Percentiles rank a stretch among this genome's conserved stretches.
phyloP scores from a whole-genome alignment of 2,113 vertebrate species.

The Brachirus orientalis region DNA sequence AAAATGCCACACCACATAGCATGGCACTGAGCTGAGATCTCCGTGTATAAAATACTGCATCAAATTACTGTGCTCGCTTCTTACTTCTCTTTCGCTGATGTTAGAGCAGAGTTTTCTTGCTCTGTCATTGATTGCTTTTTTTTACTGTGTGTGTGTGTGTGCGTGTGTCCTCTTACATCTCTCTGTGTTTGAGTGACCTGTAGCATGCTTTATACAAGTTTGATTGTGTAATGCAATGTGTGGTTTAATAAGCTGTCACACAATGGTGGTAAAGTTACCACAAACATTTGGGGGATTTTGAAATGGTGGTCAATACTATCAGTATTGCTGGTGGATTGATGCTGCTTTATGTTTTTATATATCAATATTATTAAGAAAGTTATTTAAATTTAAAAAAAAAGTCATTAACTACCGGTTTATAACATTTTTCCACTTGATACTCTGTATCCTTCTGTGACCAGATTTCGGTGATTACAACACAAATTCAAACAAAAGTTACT shows the following conservation, averaged over 20 bases:
- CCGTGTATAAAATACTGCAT: constrained; percentile 39
- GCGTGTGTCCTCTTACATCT: constrained; percentile 29
- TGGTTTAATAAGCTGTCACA: constrained; percentile 49
- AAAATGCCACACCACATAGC: constrained; percentile 52
- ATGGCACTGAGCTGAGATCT: constrained; percentile 51
- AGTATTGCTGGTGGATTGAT: not conserved
- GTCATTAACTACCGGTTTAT: too few relatives aligned
- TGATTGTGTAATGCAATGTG: too few relatives aligned
- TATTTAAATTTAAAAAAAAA: too few relatives aligned
- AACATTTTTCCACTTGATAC: too few relatives aligned
- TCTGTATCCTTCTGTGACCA: not conserved
- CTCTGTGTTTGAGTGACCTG: constrained; percentile 46
- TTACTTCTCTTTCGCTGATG: too few relatives aligned
- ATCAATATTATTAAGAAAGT: too few relatives aligned
- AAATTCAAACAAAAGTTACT: not conserved
- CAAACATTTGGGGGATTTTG: constrained; percentile 15
- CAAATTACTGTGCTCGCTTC: constrained; percentile 36
- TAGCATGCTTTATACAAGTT: constrained; percentile 40
- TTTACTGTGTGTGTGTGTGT: constrained; percentile 21
- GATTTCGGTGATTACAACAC: not conserved
- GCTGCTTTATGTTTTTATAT: not conserved
- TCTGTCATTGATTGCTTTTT: constrained; percentile 60
- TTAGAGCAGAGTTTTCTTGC: constrained; percentile 22
- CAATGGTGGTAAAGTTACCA: constrained; percentile 24
- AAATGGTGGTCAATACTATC: not conserved